Evolutionary conservation across 2,797 vertebrate genomes (phyloP).

Genomic region (Pangasius sanitwongsei): DNA sequence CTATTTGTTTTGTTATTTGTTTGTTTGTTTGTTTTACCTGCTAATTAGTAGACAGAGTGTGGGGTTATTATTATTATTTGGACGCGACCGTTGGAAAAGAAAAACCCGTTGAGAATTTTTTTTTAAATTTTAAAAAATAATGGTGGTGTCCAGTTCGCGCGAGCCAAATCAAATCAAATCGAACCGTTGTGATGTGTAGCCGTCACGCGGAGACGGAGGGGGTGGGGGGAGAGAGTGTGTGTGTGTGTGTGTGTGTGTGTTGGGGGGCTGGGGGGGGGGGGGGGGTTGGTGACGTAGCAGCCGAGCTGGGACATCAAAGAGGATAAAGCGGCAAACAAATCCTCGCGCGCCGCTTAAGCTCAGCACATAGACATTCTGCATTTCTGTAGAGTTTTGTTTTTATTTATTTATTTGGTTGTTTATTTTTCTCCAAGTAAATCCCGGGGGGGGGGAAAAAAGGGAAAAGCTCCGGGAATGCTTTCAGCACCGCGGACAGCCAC

Average conservation of each 20-base stretch:
- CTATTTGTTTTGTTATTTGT: not conserved
- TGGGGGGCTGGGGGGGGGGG: not conserved
- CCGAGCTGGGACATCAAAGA: slow-evolving; percentile 46
- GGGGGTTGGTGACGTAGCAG: slow-evolving; percentile 44
- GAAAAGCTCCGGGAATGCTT: slow-evolving; percentile 47
- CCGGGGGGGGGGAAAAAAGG: not conserved
- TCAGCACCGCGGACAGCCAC: slow-evolving; percentile 81
- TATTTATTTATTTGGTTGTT: not conserved
- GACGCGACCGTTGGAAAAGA: not conserved
- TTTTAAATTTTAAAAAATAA: not conserved
- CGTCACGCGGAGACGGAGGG: not conserved
- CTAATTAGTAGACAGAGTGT: no score
- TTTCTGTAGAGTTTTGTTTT: not conserved
- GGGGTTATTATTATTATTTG: no score
- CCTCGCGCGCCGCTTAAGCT: not conserved
- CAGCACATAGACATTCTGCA: no score
- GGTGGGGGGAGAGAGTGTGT: not conserved
- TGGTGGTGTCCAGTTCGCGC: not conserved
- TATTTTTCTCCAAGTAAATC: not conserved
- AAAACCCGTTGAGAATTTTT: not conserved
- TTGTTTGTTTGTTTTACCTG: not conserved
- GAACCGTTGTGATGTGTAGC: not conserved
- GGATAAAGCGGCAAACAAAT: slow-evolving; percentile 48
- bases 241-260: no score
- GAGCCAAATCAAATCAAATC: not conserved